A percentile compares a stretch with the other conserved stretches of the same genome.
Evolutionary conservation across 2,113 vertebrate genomes (phyloP).

Genomic region (Nannobrachium achirus): DNA sequence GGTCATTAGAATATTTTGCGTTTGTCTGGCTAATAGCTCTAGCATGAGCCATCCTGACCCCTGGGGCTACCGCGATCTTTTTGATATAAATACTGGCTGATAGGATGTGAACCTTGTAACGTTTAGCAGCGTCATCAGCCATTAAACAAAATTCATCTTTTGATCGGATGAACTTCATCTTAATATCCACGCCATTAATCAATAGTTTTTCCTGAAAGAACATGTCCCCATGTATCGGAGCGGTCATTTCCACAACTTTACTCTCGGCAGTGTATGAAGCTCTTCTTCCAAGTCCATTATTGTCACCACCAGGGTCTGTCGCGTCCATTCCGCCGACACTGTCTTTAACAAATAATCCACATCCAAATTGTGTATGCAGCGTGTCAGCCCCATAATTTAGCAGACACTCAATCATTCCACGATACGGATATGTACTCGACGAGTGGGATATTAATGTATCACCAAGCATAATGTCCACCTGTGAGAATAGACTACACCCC

Average conservation of each 20-base stretch:
- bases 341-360: too few species aligned
- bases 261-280: neutral
- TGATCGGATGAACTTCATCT: slow-evolving; percentile 12
- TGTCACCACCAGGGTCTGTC: neutral
- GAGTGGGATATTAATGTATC: too few species aligned
- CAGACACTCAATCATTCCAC: too few species aligned
- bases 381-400: too few species aligned
- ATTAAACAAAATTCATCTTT: slow-evolving; percentile 26
- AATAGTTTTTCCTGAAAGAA: slow-evolving; percentile 24
- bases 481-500: too few species aligned
- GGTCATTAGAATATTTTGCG: neutral
- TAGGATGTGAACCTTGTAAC: too few species aligned
- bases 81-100: neutral
- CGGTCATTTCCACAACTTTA: neutral
- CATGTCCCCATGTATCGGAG: neutral
- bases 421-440: too few species aligned
- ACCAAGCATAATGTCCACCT: too few species aligned
- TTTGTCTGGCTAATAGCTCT: neutral
- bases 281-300: neutral
- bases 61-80: neutral
- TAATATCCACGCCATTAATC: slow-evolving; percentile 14
- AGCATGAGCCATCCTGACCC: too few species aligned
- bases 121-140: neutral
- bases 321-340: too few species aligned
- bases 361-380: too few species aligned